A percentile compares a stretch with the other conserved stretches of the same genome.
Evolutionary conservation across 2,113 vertebrate species (phyloP).

Genomic region (Elephas maximus): DNA sequence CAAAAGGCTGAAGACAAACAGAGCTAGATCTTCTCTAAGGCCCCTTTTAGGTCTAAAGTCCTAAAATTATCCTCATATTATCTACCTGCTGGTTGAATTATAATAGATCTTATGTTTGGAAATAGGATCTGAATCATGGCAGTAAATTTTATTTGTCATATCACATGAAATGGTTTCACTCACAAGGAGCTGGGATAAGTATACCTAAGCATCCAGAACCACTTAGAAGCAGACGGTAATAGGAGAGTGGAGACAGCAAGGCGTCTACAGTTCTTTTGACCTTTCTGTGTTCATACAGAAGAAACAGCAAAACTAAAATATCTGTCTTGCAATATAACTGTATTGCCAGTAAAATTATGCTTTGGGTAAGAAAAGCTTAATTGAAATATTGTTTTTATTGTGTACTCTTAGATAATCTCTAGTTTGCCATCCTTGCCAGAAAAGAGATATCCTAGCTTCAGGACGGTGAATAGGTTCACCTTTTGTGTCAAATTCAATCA

Average conservation of each 20-base stretch:
- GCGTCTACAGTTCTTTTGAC: background rate
- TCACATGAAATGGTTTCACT: background rate
- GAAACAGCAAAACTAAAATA: background rate
- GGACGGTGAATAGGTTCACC: background rate
- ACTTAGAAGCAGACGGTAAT: background rate
- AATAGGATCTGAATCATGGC: background rate
- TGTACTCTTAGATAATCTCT: background rate
- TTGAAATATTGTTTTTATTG: background rate
- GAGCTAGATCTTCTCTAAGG: background rate
- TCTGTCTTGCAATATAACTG: background rate
- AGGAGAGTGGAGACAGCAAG: background rate
- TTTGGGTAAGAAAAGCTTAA: constrained; percentile 44
- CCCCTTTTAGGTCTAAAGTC: background rate
- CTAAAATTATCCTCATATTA: background rate
- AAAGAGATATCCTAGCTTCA: background rate
- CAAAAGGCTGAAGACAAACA: background rate
- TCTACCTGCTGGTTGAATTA: background rate
- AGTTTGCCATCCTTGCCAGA: background rate
- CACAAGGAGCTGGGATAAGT: background rate
- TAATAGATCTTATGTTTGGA: background rate
- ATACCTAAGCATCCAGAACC: background rate
- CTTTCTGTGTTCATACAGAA: background rate
- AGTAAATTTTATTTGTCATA: background rate
- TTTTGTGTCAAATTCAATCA: background rate
- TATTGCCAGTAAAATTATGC: background rate